Evolutionary conservation across 2,888 invertebrate species (phyloP), one percentile per base, ranked within the genome.

Genomic region (Ctenicera cuprea): DNA sequence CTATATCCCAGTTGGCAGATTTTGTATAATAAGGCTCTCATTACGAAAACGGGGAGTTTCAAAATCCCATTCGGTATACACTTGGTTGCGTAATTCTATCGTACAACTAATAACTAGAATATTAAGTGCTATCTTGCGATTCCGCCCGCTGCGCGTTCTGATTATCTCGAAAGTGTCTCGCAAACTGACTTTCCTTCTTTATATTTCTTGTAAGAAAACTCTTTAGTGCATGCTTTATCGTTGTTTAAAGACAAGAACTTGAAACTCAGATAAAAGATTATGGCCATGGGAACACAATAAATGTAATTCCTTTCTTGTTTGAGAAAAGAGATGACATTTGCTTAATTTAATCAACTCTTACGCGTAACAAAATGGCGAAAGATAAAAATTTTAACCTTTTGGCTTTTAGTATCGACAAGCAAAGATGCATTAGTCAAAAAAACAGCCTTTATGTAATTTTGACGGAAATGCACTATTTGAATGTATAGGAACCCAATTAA

Each of bases 101-200:
- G 38, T 63, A 81, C 80, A 80, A 82, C 81, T 82, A 83, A 79
- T 81, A 81, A 82, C 82, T 80, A 79, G 82, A 82, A 82, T 83
- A 82, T 83, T 82, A 82, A 83, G 82, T 83, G 82, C 81, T 83
- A 84, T 83, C 84, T 81, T 80, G 77, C 78, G 77, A 79, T 84
- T 83, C 84, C 83, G 82, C 82, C 79, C 83, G 82, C 81, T 84
- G 81, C 82, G 75, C 78, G 75, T 80, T 77, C 75, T 76, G 80
- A 81, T 83, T 82, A 83, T 83, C 82, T 78, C 73, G 68, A 74
- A 80, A 76, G 79, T 75, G 77, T 80, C 76, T 76, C 75, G 65
- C 57, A 43, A 71, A 73, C 79, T 68, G 77, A 79, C 78, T 80
- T 77, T 78, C 78, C 76, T 80, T 81, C 81, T 81, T 82, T 81